Evolutionary conservation across 2,797 vertebrate species (phyloP).

Genomic region (Falco peregrinus): DNA sequence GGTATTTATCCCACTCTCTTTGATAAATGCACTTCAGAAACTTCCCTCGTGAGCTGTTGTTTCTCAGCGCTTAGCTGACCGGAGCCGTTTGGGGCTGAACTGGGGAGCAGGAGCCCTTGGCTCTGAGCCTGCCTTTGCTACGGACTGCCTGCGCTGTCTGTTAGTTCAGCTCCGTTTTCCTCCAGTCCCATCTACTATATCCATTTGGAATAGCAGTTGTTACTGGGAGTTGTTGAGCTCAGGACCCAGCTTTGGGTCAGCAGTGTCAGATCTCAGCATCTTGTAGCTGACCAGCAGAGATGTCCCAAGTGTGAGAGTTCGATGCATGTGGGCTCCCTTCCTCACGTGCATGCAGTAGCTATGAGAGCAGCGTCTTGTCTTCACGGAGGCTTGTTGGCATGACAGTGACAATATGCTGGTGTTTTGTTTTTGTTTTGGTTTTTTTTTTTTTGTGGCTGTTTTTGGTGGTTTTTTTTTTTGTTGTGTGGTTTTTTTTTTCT

Average conservation of each 20-base stretch:
- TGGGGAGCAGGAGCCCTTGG: background rate
- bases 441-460: too few species aligned
- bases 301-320: background rate
- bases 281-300: background rate
- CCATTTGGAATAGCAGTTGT: background rate
- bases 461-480: too few species aligned
- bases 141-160: accelerated
- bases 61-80: background rate
- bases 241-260: background rate
- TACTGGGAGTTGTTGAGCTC: background rate
- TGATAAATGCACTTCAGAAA: background rate
- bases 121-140: background rate
- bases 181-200: background rate
- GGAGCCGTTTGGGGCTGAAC: background rate
- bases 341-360: accelerated
- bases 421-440: too few species aligned
- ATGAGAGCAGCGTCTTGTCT: background rate
- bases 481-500: too few species aligned
- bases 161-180: background rate
- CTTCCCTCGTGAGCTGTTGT: background rate
- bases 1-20: background rate
- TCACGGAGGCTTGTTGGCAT: background rate
- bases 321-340: background rate
- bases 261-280: background rate
- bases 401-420: background rate